Evolutionary conservation across 2,888 invertebrate genomes (phyloP), one percentile per base, ranked within the genome.

Genomic region (Globia sparganii): DNA sequence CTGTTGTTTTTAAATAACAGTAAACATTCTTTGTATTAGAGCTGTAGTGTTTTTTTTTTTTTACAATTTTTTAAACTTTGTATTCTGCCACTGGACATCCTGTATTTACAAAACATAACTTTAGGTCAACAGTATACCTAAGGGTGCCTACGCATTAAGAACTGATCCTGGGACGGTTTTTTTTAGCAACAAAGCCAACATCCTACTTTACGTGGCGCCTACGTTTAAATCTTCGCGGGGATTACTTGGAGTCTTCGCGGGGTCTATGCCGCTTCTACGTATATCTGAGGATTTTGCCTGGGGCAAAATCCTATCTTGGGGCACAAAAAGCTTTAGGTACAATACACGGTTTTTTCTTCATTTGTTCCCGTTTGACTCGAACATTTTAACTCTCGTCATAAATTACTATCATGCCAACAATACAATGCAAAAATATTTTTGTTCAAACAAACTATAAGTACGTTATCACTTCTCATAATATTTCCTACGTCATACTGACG

Each of bases 391-490:
- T 64, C 2, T 67, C 31, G 9, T 61, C n/a, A 43, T 43, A 21
- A 53, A 46, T 11, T 31, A 6, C n/a, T 28, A 18, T 25, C 15
- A 2, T 66, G 21, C 15, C 37, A 18, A 53, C 31, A 46, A n/a
- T 43, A 4, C 18, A 9, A 28, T 15, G 13, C 34, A 59, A 82
- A 31, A 67, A 62, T 37, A 43, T 37, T 56, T 74, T 67, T 67
- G 25, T 70, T 28, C 61, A 82, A 82, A 75, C 25, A 70, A 69
- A 49, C 43, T 73, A 82, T 79, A 82, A 67, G 28, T 72, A 5
- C 21, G 31, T 21, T 76, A 74, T 78, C 62, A 62, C 59, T 58
- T 64, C 25, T 31, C 25, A 69, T 53, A 73, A 78, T 62, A 56
- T 66, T 49, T 9, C 43, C 31, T 71, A 67, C 78, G 62, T 62